Conservation (phyloP, 2,113 vertebrate genomes). For the Myocastor coypus region DNA sequence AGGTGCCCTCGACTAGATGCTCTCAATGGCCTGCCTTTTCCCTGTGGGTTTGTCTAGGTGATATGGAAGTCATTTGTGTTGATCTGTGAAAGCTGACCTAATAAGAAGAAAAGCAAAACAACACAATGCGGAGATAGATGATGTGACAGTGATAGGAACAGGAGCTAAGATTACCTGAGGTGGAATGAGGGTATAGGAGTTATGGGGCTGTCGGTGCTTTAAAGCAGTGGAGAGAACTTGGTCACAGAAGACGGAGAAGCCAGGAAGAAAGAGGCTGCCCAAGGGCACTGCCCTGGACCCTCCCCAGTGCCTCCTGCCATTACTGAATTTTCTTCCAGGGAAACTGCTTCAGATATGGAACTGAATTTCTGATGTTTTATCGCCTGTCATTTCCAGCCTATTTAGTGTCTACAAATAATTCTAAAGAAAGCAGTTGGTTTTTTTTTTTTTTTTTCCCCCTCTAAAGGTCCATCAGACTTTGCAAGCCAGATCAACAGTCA, state of each 20-base stretch:
- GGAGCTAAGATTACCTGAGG: background rate
- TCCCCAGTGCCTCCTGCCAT: background rate
- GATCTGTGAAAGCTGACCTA: background rate
- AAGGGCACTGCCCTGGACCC: background rate
- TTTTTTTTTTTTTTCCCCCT: background rate
- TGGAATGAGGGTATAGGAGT: rapidly evolving
- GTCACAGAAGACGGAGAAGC: background rate
- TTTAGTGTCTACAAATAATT: constrained; percentile 6
- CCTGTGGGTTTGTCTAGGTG: background rate
- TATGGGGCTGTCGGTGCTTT: background rate
- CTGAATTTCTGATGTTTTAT: background rate
- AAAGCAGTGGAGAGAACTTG: background rate
- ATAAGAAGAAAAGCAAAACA: background rate
- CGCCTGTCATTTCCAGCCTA: background rate
- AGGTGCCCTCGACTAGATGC: background rate
- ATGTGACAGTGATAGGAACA: background rate
- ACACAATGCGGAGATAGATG: background rate
- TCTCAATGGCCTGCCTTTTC: background rate
- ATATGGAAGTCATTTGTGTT: background rate
- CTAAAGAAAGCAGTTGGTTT: background rate
- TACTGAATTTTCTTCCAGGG: background rate
- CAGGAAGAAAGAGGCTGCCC: background rate
- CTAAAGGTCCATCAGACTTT: background rate
- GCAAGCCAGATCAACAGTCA: background rate
- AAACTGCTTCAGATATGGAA: background rate